Percentiles rank a stretch among this genome's conserved stretches.
Conservation (phyloP, 2,113 vertebrate species). For the Prolemur simus region DNA sequence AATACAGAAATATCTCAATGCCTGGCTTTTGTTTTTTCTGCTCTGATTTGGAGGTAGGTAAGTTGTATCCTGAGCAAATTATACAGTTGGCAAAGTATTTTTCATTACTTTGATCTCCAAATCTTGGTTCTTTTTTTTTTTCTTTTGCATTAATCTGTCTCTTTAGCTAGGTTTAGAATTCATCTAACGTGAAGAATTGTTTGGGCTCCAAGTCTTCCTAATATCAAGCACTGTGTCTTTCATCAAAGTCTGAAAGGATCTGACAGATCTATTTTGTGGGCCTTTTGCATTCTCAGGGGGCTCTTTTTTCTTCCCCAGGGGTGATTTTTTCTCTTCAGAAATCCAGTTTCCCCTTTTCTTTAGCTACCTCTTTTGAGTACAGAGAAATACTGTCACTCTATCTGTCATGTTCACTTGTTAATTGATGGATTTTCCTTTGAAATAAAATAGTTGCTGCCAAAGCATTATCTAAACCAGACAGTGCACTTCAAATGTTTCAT, state of each 20-base stretch:
- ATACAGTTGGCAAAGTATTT: neutral
- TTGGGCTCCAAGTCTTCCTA: conserved; percentile 32
- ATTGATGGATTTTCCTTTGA: conserved; percentile 73
- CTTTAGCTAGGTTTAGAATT: conserved; percentile 27
- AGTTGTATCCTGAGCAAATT: neutral
- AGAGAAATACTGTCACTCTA: conserved; percentile 63
- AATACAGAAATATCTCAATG: neutral
- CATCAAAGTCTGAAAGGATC: conserved; percentile 55
- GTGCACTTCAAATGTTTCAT: conserved; percentile 54
- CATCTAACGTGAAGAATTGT: conserved; percentile 52
- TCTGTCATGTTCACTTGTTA: conserved; percentile 74
- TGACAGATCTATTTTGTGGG: conserved; percentile 68
- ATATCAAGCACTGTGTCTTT: conserved; percentile 53
- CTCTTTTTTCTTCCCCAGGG: conserved; percentile 42
- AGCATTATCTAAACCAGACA: conserved; percentile 65
- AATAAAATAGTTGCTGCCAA: conserved; percentile 65
- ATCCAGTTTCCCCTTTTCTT: conserved; percentile 54
- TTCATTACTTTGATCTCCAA: neutral
- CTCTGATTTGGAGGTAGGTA: neutral
- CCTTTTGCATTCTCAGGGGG: conserved; percentile 56
- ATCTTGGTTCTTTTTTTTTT: conserved; percentile 7
- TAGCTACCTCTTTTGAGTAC: conserved; percentile 54
- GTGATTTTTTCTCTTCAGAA: conserved; percentile 55
- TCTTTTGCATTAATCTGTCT: neutral
- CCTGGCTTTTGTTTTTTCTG: neutral